A percentile compares a stretch with the other conserved stretches of the same genome.
Conservation (phyloP, 2,113 vertebrate genomes). For the Microcebus lehilahytsara region DNA sequence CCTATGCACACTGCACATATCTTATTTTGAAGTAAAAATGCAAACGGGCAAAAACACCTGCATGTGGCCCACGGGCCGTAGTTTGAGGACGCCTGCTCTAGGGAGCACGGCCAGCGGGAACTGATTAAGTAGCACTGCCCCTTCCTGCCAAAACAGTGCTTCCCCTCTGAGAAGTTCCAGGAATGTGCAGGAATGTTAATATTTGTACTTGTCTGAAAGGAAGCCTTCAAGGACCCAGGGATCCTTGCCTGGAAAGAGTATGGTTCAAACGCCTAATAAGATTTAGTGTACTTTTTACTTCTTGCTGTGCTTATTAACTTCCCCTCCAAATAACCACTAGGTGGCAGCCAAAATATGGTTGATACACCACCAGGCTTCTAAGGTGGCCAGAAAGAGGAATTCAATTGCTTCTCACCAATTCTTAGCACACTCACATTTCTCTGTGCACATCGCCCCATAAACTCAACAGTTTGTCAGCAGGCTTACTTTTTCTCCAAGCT, state of each 20-base stretch:
- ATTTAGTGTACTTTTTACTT: neutral
- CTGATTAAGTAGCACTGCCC: no score
- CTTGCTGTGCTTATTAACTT: neutral
- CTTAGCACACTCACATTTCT: rapidly evolving
- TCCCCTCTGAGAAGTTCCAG: neutral
- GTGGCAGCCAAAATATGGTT: conserved; percentile 77
- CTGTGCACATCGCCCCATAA: neutral
- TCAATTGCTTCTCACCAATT: rapidly evolving
- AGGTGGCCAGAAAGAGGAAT: neutral
- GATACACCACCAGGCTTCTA: neutral
- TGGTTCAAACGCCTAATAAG: neutral
- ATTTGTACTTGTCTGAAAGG: neutral
- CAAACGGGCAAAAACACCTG: no score
- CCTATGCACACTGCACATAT: no score
- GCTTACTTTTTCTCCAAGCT: conserved; percentile 97
- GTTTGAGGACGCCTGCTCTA: no score
- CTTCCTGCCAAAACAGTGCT: neutral
- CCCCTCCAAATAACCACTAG: conserved; percentile 74
- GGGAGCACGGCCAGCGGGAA: neutral
- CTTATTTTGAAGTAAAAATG: no score
- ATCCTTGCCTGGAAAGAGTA: neutral
- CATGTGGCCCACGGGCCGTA: no score
- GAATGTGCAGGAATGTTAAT: neutral
- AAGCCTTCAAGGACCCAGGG: neutral
- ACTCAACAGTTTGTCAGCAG: conserved; percentile 5